Conservation (phyloP, 2,113 vertebrate species). For the Pomatorhinus ruficollis region DNA sequence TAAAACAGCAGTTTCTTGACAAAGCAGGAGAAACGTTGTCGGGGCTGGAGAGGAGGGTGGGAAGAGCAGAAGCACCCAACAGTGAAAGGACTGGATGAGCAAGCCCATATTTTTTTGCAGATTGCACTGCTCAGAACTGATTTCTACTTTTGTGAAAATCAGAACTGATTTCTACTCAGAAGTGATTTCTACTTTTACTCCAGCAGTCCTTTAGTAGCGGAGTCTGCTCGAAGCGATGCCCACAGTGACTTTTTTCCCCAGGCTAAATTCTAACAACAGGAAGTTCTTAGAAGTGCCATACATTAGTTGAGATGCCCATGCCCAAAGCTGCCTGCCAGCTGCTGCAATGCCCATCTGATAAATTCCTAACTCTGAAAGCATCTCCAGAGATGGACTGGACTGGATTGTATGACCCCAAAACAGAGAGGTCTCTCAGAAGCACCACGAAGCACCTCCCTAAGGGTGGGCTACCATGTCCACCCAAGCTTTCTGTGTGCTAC, state of each 20-base stretch:
- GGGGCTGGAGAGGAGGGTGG: not conserved
- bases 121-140: not conserved
- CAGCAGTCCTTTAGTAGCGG: not conserved
- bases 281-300: not conserved
- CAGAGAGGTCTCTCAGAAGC: not conserved
- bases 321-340: not conserved
- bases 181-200: not conserved
- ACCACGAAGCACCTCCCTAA: not conserved
- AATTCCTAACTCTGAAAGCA: not conserved
- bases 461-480: not conserved
- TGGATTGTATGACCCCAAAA: accelerated
- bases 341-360: not conserved
- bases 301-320: not conserved
- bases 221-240: not conserved
- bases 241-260: not conserved
- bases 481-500: not conserved
- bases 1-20: not conserved
- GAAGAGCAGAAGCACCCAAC: not conserved
- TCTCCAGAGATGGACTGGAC: not conserved
- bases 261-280: accelerated
- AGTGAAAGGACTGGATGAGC: not conserved
- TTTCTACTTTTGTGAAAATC: too few relatives aligned
- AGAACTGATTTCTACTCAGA: too few relatives aligned
- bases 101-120: not conserved
- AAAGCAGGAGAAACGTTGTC: not conserved